phyloP scores from a whole-genome alignment of 2,888 invertebrate species.

The Trissoscelio sp. region DNA sequence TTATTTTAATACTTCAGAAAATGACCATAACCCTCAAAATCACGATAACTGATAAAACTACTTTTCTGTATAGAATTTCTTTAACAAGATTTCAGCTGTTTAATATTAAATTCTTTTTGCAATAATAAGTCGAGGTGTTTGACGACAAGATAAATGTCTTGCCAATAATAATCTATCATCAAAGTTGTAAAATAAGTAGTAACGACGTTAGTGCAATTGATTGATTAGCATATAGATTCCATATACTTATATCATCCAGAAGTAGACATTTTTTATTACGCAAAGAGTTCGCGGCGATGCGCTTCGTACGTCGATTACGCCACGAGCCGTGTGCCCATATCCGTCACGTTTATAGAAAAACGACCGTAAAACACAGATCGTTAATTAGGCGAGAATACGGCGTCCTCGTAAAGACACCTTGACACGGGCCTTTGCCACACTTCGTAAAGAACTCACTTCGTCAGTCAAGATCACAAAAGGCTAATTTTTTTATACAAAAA shows the following conservation, averaged over 20 bases:
- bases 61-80: too few relatives aligned
- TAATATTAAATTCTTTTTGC: background rate
- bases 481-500: conserved; percentile 3
- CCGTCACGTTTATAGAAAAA: conserved; percentile 41
- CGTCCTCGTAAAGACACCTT: conserved; percentile 39
- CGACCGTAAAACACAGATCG: conserved; percentile 48
- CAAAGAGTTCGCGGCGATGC: conserved; percentile 32
- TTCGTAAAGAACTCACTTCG: conserved; percentile 14
- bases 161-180: conserved; percentile 19
- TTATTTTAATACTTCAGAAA: too few relatives aligned
- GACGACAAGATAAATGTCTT: conserved; percentile 25
- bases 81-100: too few relatives aligned
- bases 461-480: conserved; percentile 31
- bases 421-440: conserved; percentile 16
- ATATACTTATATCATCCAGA: background rate
- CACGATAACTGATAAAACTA: too few relatives aligned
- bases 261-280: conserved; percentile 23
- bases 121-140: background rate
- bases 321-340: conserved; percentile 44
- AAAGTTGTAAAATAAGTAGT: conserved; percentile 3
- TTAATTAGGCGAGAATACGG: conserved; percentile 45
- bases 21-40: too few relatives aligned
- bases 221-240: conserved; percentile 32
- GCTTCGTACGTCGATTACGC: conserved; percentile 39
- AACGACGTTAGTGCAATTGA: conserved; percentile 24